phyloP scores from a whole-genome alignment of 2,888 invertebrate genomes.

The Slavum lentiscoides region DNA sequence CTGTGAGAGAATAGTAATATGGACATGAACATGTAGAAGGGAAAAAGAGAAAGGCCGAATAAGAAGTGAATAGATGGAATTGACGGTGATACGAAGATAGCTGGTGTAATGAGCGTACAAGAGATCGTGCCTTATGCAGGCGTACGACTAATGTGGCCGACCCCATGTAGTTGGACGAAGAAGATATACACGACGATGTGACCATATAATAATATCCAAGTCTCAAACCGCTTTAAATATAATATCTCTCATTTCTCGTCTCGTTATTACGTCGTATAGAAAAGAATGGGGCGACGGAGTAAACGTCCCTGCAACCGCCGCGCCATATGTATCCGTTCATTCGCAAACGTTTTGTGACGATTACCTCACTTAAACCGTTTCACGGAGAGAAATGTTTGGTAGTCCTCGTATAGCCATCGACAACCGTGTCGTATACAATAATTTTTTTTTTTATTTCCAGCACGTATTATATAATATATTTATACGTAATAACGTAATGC shows the following conservation, averaged over 20 bases:
- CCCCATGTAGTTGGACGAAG: too few species aligned
- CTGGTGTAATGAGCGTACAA: too few species aligned
- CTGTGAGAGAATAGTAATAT: too few species aligned
- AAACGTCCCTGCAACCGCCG: not conserved
- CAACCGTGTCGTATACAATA: too few species aligned
- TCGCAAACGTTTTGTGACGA: conserved; percentile 10
- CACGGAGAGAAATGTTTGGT: not conserved
- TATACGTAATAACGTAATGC: too few species aligned
- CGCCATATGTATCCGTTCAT: not conserved
- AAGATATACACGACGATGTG: too few species aligned
- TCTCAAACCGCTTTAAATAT: not conserved
- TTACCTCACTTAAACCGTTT: conserved; percentile 16
- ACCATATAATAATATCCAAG: not conserved
- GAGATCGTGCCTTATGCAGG: too few species aligned
- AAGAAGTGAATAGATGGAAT: too few species aligned
- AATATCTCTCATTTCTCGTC: not conserved
- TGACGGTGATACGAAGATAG: too few species aligned
- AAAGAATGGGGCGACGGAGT: not conserved
- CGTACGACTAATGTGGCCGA: too few species aligned
- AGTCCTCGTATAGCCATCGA: not conserved
- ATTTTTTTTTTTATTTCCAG: conserved; percentile 5
- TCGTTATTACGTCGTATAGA: not conserved
- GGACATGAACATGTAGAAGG: too few species aligned
- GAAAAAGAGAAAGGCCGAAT: too few species aligned
- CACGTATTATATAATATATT: not conserved